These are phyloP conservation scores for Limnephilus marmoratus DNA, from an alignment of 2,888 invertebrate genomes.

Conservation along the genomic window DNA sequence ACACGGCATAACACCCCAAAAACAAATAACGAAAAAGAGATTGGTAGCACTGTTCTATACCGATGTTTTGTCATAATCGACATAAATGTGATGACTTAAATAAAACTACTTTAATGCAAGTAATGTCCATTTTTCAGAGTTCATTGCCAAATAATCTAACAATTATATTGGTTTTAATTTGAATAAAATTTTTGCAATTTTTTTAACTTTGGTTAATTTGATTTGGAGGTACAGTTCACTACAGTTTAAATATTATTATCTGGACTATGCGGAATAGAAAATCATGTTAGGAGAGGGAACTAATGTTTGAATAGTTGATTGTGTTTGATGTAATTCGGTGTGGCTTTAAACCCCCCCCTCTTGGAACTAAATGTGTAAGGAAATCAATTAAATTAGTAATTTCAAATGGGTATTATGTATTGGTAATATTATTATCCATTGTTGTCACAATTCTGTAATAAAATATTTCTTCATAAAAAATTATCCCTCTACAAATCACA, in stretches of 20 bases:
- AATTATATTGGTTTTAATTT: neutral
- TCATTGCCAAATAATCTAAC: no score
- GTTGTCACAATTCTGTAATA: neutral
- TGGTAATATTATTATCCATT: neutral
- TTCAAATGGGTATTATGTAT: neutral
- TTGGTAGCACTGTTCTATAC: no score
- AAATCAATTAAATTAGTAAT: neutral
- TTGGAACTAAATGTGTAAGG: no score
- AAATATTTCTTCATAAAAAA: neutral
- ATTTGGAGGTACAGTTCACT: neutral
- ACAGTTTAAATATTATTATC: neutral
- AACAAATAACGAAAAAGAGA: no score
- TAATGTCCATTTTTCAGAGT: no score
- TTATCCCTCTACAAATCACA: neutral
- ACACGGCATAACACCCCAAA: no score
- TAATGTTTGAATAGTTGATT: neutral
- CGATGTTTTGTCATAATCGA: no score
- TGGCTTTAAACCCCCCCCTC: neutral
- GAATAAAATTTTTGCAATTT: neutral
- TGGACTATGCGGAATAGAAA: neutral
- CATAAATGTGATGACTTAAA: no score
- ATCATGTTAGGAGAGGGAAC: neutral
- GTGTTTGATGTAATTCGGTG: neutral
- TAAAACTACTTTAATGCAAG: no score
- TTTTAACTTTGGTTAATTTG: neutral